Base-by-base conservation (phyloP, 2,888 invertebrate genomes). In the Epinotia nisella region DNA sequence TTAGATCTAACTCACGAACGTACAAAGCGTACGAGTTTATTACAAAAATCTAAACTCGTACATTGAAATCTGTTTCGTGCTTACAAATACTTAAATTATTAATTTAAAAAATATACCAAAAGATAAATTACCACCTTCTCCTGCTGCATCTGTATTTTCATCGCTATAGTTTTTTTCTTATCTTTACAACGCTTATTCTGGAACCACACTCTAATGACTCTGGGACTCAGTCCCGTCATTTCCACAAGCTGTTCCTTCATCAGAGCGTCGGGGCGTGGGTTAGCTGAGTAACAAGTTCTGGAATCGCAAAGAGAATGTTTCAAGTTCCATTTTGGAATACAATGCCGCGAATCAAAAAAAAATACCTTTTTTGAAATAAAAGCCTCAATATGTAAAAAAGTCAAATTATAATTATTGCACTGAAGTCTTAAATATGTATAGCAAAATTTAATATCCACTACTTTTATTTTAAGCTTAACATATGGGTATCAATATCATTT, bases 211-310 rank as follows among this genome's bases (percentile, higher is more conserved):
- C 99, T 95, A 88, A 99, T 99, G 81, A 99, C 99, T 17, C 99
- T 94, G 21, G 99, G 99, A 83, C 98, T 98, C 67, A 99, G 95
- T 0, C 98, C 96, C 17, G 99, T 99, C 99, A 99, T 99, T 93
- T 99, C 99, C 56, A 99, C 99, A 76, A 99, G 95, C 89, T 99
- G 99, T 90, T 99, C 99, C 94, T 99, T 99, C 98, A 99, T 98
- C 76, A 99, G 95, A 55, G 99, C 99, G 93, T 99, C 99, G 53
- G 99, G 99, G 67, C 99, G 95, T 73, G 99, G 99, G 94, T 99
- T 99, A 72, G 98, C 98, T 74, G 97, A 97, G 94, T 99, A 99
- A 92, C 99, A 99, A 76, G 98, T 99, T 92, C 95, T 95, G 84
- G 1, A 84, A 82, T 41, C 72, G n/a, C 13, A 65, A 65, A 70